phyloP scores from a whole-genome alignment of 2,888 invertebrate genomes.

The Hartigia nigra region DNA sequence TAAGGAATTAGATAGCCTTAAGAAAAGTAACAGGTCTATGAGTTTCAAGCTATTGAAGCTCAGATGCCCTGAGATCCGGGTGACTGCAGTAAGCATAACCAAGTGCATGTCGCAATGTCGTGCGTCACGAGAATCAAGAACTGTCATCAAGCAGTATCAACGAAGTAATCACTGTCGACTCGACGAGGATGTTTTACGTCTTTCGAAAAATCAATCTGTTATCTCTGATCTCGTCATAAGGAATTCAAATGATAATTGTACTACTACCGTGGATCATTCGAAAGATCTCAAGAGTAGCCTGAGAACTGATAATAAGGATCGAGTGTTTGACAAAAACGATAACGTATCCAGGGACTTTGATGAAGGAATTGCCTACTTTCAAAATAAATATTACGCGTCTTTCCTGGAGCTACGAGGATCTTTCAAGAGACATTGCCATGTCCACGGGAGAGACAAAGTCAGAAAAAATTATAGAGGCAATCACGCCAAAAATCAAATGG shows the following conservation, averaged over 20 bases:
- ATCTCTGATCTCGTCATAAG: background rate
- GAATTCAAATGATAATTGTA: background rate
- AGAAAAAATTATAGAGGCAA: background rate
- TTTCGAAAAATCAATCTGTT: background rate
- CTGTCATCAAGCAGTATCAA: background rate
- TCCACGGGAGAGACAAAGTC: background rate
- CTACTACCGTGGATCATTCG: background rate
- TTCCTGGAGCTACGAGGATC: background rate
- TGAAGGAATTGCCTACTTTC: background rate
- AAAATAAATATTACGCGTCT: background rate
- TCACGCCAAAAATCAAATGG: background rate
- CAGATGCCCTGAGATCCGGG: constrained; percentile 25
- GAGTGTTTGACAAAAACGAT: background rate
- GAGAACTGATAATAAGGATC: background rate
- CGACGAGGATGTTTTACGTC: background rate
- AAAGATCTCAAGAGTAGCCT: background rate
- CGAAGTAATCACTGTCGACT: background rate
- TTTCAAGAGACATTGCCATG: background rate
- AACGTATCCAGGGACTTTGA: background rate
- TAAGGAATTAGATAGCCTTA: constrained; percentile 41
- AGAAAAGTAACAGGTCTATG: constrained; percentile 32
- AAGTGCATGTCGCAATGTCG: background rate
- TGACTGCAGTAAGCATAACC: background rate
- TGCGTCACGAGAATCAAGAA: background rate
- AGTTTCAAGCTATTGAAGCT: constrained; percentile 38